These are phyloP conservation scores for Ceratina calcarata DNA, from an alignment of 1,140 invertebrate species.

Conservation along the genomic window DNA sequence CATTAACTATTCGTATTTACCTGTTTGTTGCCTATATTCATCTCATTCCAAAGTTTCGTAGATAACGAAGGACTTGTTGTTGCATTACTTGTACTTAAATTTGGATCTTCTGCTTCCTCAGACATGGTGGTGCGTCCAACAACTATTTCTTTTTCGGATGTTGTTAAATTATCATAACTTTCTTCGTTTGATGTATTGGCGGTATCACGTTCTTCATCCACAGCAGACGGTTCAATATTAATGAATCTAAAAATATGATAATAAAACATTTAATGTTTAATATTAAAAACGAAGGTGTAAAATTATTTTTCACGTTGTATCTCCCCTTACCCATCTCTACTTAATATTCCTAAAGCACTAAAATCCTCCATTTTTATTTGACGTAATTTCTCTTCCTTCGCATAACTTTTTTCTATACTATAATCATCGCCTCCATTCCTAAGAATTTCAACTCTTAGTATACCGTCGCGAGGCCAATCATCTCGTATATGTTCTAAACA, in stretches of 20 bases:
- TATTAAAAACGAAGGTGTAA: not conserved
- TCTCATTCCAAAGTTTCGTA: constrained; percentile 72
- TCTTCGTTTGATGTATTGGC: constrained; percentile 71
- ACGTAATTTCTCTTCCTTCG: constrained; percentile 87
- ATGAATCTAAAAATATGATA: constrained; percentile 81
- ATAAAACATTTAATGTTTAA: not conserved
- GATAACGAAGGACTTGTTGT: constrained; percentile 70
- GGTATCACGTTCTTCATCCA: constrained; percentile 78
- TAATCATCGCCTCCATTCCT: constrained; percentile 86
- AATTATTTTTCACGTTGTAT: constrained; percentile 27
- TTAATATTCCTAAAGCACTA: constrained; percentile 84
- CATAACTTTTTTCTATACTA: constrained; percentile 90
- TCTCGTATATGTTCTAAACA: constrained; percentile 95
- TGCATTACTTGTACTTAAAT: constrained; percentile 71
- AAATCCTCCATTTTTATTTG: constrained; percentile 86
- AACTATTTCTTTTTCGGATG: constrained; percentile 64
- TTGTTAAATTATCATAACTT: constrained; percentile 69
- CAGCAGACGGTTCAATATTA: constrained; percentile 86
- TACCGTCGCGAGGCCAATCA: constrained; percentile 97
- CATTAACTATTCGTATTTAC: constrained; percentile 34
- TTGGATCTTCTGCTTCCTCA: constrained; percentile 62
- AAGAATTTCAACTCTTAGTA: constrained; percentile 96
- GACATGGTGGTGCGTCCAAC: constrained; percentile 57
- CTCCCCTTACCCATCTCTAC: constrained; percentile 84
- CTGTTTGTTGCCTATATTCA: constrained; percentile 49